phyloP scores from a whole-genome alignment of 2,888 invertebrate species.

The Tribolium freemani region DNA sequence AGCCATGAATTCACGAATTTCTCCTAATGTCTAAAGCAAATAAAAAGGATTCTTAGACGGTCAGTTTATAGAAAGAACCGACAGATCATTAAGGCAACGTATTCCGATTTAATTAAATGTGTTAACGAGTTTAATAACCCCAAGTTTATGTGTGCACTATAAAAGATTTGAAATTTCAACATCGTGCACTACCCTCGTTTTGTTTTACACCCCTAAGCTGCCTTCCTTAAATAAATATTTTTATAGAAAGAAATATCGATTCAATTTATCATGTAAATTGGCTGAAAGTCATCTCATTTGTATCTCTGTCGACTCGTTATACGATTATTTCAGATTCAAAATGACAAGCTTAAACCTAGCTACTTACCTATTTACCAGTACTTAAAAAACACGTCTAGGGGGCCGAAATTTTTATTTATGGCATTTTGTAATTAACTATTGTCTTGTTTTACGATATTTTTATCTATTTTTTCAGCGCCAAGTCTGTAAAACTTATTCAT shows the following conservation, averaged over 20 bases:
- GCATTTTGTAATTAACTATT: not conserved
- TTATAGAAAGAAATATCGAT: constrained; percentile 69
- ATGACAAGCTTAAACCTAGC: constrained; percentile 65
- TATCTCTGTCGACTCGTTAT: constrained; percentile 68
- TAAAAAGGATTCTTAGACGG: constrained; percentile 13
- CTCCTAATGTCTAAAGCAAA: constrained; percentile 31
- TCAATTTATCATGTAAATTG: constrained; percentile 69
- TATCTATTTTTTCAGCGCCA: constrained; percentile 1
- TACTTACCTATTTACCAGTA: constrained; percentile 54
- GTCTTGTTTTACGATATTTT: not conserved
- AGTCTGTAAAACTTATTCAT: constrained; percentile 34
- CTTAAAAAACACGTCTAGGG: constrained; percentile 63
- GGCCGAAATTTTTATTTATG: not conserved
- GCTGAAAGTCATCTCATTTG: constrained; percentile 68
- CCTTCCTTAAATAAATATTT: constrained; percentile 68
- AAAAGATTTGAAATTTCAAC: constrained; percentile 22
- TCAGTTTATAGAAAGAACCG: constrained; percentile 6
- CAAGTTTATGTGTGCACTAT: constrained; percentile 7
- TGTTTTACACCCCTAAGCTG: constrained; percentile 41
- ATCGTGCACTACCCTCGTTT: constrained; percentile 28
- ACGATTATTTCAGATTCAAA: constrained; percentile 65
- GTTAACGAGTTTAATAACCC: constrained; percentile 24
- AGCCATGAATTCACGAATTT: constrained; percentile 35
- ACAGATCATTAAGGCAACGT: constrained; percentile 34
- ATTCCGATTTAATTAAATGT: constrained; percentile 11